Conservation (phyloP, 2,888 invertebrate species). For the Rosalia funebris region DNA sequence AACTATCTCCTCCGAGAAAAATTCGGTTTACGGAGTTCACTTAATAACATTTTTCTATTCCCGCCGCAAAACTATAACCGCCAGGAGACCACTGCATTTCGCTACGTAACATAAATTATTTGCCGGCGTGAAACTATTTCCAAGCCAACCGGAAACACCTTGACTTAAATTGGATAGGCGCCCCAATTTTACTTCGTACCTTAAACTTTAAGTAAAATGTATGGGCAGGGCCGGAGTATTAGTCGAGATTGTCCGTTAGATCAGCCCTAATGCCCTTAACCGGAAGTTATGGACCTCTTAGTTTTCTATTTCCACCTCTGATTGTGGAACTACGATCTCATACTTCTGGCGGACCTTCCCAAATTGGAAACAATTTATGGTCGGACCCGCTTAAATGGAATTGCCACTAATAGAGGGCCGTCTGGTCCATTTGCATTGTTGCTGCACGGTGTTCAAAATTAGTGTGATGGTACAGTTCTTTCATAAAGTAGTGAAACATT, state of each 20-base stretch:
- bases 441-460: no score
- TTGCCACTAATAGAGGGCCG: neutral
- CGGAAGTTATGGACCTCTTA: constrained; percentile 51
- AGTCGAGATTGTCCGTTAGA: constrained; percentile 52
- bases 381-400: neutral
- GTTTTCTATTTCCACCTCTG: constrained; percentile 49
- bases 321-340: constrained; percentile 32
- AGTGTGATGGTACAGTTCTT: no score
- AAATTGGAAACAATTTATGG: constrained; percentile 30
- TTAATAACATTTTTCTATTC: no score
- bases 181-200: constrained; percentile 37
- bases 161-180: constrained; percentile 36
- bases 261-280: constrained; percentile 50
- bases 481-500: no score
- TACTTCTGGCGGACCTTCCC: constrained; percentile 12
- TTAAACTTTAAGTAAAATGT: constrained; percentile 46
- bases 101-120: no score
- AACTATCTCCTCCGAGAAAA: no score
- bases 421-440: neutral
- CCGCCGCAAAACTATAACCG: no score
- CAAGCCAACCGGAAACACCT: neutral
- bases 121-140: neutral
- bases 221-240: constrained; percentile 45
- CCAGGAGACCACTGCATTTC: no score
- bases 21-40: no score